Evolutionary conservation across 2,113 vertebrate species (phyloP).

Genomic region (Phrynosoma platyrhinos): DNA sequence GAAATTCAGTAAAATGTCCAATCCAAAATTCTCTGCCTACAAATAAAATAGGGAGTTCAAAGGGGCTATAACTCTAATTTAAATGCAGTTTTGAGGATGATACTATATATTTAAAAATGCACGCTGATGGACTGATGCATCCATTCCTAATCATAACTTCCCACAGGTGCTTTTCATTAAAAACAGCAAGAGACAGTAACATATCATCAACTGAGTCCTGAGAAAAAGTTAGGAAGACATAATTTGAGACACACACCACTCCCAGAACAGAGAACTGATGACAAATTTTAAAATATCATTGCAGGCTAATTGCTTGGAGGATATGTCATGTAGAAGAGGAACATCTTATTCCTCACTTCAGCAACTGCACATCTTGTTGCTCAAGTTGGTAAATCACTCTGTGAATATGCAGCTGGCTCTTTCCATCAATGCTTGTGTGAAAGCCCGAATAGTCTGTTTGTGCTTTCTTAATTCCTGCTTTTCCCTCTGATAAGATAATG

Average conservation of each 20-base stretch:
- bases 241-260: neutral
- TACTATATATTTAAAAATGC: no score
- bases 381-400: constrained; percentile 42
- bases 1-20: no score
- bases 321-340: fast-evolving
- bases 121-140: no score
- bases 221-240: neutral
- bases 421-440: neutral
- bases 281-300: neutral
- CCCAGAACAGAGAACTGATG: neutral
- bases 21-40: no score
- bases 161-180: neutral
- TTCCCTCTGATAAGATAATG: constrained; percentile 70
- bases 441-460: constrained; percentile 22
- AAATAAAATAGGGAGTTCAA: no score
- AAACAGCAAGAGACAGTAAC: neutral
- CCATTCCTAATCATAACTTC: neutral
- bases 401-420: neutral
- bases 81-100: neutral
- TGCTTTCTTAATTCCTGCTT: constrained; percentile 45
- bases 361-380: neutral
- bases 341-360: neutral
- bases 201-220: neutral
- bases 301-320: fast-evolving
- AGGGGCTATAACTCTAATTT: neutral